Evolutionary conservation across 1,140 invertebrate genomes (phyloP), one percentile per base, ranked within the genome.

Genomic region (Brachionus manjavacas): DNA sequence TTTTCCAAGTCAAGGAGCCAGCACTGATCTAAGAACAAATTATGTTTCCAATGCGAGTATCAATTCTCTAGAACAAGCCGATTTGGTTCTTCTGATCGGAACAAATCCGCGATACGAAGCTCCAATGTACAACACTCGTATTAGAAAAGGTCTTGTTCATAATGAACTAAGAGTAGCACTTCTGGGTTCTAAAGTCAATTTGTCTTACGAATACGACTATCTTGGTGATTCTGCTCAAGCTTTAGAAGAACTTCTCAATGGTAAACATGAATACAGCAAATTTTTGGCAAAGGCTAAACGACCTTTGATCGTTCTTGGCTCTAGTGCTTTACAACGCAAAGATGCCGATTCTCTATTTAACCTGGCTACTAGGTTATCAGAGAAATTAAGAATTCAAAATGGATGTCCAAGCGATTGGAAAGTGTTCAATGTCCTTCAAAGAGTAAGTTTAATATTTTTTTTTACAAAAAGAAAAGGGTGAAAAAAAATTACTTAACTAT

Each of bases 101-200:
- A 97, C 96, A 4, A 99, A 99, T 92, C 95, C 96, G 0, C 92
- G 98, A 83, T 97, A 95, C 88, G 97, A 99, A 91, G 97, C 98
- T n/a, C 96, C 98, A 7, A 89, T 99, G 7, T 91, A 99, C 14
- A 99, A 99, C 91, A 94, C 97, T 0, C 92, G 97, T 86, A 93
- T 99, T 84, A 93, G 97, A 41, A 99, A 99, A 91, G 90, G 90
- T 31, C 91, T 89, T 88, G 86, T 91, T 31, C 88, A 91, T 85
- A 90, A 90, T 87, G 90, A 91, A 9, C 85, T 91, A 64, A 85
- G 88, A 84, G 88, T 91, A 6, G 95, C 93, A 1, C 88, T 96
- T 9, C 92, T 99, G 87, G 97, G 98, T 49, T 93, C 94, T 1
- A 92, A 96, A 88, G 92, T 99, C 31, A 95, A 99, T 90, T 91